A percentile compares a stretch with the other conserved stretches of the same genome.
Conservation (phyloP, 2,113 vertebrate species). For the Baryphthengus martii region DNA sequence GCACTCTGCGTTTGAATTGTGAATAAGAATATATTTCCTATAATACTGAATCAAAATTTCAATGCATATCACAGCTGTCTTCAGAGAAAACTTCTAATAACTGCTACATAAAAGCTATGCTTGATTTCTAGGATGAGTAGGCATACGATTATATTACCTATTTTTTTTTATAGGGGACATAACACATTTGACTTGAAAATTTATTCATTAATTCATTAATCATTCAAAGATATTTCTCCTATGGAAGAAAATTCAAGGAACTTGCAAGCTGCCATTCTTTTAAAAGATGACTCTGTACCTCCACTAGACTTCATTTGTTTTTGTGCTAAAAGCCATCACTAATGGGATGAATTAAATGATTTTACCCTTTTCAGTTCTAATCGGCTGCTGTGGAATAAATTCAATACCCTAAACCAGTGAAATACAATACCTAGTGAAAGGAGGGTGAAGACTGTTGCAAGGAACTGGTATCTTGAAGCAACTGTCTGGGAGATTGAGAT, state of each 20-base stretch:
- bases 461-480: not conserved
- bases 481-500: not conserved
- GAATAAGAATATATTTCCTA: not conserved
- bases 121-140: not conserved
- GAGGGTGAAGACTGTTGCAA: not conserved
- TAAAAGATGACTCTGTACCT: not conserved
- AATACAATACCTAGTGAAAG: not conserved
- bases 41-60: not conserved
- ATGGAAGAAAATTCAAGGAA: slow-evolving; percentile 7
- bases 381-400: not conserved
- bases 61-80: not conserved
- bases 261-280: not conserved
- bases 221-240: not conserved
- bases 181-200: slow-evolving; percentile 18
- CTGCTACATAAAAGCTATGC: not conserved
- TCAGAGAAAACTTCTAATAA: not conserved
- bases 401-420: not conserved
- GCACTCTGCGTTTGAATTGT: not conserved
- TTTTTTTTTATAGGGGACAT: not conserved
- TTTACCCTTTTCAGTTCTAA: slow-evolving; percentile 28
- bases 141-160: not conserved
- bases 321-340: slow-evolving; percentile 29
- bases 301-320: slow-evolving; percentile 9
- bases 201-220: slow-evolving; percentile 24
- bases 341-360: not conserved